Conservation (phyloP, 1,140 invertebrate genomes). For the Zaprionus camerounensis region DNA sequence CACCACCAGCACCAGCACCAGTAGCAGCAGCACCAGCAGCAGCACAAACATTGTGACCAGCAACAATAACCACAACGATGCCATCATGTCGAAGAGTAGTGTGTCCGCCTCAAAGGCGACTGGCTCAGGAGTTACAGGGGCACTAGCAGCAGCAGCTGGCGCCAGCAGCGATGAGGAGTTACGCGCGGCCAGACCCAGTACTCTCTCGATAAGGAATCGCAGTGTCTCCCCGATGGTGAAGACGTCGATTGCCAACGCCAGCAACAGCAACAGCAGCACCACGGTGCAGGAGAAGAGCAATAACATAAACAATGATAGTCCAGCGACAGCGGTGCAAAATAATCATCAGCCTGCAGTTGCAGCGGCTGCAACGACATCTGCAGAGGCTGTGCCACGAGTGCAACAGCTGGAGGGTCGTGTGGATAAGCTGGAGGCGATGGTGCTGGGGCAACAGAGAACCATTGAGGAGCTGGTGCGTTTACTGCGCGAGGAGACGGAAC, state of each 20-base stretch:
- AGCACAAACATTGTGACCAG: conserved; percentile 54
- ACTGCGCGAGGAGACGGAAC: conserved; percentile 86
- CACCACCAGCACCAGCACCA: conserved; percentile 70
- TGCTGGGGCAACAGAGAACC: conserved; percentile 86
- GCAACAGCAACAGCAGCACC: conserved; percentile 19
- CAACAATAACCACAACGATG: conserved; percentile 61
- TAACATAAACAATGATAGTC: conserved; percentile 59
- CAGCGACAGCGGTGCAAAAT: conserved; percentile 41
- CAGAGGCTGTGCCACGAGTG: conserved; percentile 67
- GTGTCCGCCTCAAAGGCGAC: conserved; percentile 53
- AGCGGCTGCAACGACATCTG: conserved; percentile 59
- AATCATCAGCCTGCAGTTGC: conserved; percentile 57
- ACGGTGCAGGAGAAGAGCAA: conserved; percentile 52
- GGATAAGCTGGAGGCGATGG: conserved; percentile 86
- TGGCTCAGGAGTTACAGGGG: conserved; percentile 9
- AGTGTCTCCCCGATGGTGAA: conserved; percentile 71
- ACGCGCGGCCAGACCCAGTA: conserved; percentile 70
- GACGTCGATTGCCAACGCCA: conserved; percentile 43
- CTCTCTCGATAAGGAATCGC: conserved; percentile 76
- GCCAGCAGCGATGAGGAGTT: conserved; percentile 71
- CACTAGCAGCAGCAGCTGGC: conserved; percentile 34
- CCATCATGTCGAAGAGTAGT: conserved; percentile 60
- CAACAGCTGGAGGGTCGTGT: conserved; percentile 84
- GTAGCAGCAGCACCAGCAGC: conserved; percentile 74
- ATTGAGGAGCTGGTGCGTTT: conserved; percentile 86